Conservation (phyloP, 2,113 vertebrate species). For the Lucifuga dentata region DNA sequence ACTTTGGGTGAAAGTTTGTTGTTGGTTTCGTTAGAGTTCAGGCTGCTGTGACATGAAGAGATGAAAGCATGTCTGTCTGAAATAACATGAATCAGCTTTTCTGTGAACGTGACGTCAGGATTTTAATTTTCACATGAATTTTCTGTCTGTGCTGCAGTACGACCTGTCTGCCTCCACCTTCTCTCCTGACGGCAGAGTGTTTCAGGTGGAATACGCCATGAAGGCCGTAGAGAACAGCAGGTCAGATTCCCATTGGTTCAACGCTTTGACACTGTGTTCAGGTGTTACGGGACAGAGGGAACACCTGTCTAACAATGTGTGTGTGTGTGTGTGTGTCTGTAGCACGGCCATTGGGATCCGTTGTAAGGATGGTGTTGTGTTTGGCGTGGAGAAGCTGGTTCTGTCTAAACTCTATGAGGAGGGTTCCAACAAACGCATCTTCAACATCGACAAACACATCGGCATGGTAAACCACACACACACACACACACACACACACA, state of each 20-base stretch:
- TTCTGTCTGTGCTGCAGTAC: slow-evolving; percentile 80
- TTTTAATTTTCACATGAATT: too few species aligned
- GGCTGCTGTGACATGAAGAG: too few species aligned
- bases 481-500: not conserved
- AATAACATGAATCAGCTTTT: too few species aligned
- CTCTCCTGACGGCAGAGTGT: slow-evolving; percentile 97
- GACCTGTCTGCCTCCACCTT: slow-evolving; percentile 98
- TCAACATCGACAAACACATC: slow-evolving; percentile 96
- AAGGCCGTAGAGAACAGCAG: slow-evolving; percentile 99
- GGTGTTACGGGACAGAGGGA: too few species aligned
- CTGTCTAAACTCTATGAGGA: slow-evolving; percentile 98
- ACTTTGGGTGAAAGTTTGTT: too few species aligned
- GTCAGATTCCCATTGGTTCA: slow-evolving; percentile 73
- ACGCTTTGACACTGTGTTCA: too few species aligned
- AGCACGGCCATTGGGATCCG: slow-evolving; percentile 97
- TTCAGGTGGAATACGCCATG: slow-evolving; percentile 99
- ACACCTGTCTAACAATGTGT: too few species aligned
- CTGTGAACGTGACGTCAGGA: too few species aligned
- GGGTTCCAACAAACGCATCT: slow-evolving; percentile 98
- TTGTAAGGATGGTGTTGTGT: slow-evolving; percentile 97
- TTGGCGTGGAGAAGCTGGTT: slow-evolving; percentile 97
- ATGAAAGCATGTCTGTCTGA: too few species aligned
- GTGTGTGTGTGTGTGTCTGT: slow-evolving; percentile 37
- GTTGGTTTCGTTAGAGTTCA: too few species aligned
- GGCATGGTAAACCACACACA: slow-evolving; percentile 91